phyloP scores from a whole-genome alignment of 2,797 vertebrate genomes.

The Heterohyrax brucei region DNA sequence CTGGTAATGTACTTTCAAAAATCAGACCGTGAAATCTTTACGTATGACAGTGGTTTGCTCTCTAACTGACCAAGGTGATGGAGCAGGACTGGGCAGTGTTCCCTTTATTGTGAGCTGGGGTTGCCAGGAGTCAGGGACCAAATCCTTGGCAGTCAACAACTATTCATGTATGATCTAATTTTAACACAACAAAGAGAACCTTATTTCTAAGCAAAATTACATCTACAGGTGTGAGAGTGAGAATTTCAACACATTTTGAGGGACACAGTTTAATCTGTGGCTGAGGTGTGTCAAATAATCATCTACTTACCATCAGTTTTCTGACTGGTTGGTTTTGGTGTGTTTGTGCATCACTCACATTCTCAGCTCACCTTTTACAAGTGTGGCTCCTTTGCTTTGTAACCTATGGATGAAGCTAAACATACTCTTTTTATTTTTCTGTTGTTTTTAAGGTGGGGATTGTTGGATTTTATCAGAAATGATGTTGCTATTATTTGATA shows the following conservation, averaged over 20 bases:
- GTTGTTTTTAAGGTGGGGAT: background rate
- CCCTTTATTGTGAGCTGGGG: background rate
- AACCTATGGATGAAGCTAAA: background rate
- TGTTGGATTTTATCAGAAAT: conserved; percentile 47
- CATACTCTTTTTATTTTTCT: background rate
- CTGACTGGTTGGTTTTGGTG: conserved; percentile 23
- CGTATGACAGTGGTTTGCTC: background rate
- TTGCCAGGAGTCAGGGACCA: background rate
- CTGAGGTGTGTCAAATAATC: background rate
- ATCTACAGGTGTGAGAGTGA: background rate
- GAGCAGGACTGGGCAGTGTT: background rate
- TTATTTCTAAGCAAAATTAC: background rate
- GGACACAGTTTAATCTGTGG: background rate
- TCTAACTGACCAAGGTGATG: background rate
- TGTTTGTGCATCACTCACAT: background rate
- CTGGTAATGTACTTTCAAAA: background rate
- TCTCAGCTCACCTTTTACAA: background rate
- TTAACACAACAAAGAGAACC: background rate
- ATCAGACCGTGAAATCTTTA: background rate
- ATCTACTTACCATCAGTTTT: background rate
- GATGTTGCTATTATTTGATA: conserved; percentile 15
- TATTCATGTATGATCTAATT: background rate
- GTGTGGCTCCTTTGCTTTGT: background rate
- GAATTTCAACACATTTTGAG: background rate
- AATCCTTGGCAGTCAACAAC: background rate